These are phyloP conservation scores for Temnothorax nylanderi DNA, from an alignment of 1,140 invertebrate species.

Conservation along the genomic window DNA sequence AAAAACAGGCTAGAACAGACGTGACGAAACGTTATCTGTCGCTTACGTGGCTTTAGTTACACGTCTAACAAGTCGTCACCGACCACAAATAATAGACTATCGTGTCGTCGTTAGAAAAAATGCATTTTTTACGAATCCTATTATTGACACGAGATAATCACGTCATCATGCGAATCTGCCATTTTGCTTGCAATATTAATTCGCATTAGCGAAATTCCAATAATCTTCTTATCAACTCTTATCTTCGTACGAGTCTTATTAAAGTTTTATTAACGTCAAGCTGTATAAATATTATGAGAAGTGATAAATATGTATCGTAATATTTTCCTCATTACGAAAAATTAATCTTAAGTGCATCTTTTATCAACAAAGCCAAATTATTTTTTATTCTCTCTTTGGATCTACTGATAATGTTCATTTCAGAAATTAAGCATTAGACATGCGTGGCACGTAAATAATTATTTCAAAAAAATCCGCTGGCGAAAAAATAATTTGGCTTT, in stretches of 20 bases:
- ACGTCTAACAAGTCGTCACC: neutral
- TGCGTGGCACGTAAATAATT: neutral
- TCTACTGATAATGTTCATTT: neutral
- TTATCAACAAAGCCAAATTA: neutral
- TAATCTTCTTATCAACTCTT: neutral
- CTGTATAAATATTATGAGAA: neutral
- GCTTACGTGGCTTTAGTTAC: neutral
- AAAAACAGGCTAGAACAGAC: neutral
- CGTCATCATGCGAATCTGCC: neutral
- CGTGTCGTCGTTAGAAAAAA: neutral
- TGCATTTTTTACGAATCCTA: neutral
- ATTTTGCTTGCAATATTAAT: neutral
- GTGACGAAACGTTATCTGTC: neutral
- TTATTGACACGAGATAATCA: neutral
- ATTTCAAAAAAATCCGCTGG: neutral
- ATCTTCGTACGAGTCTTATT: neutral
- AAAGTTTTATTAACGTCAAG: neutral
- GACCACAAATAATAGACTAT: conserved; percentile 1
- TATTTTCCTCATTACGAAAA: neutral
- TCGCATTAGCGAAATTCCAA: neutral
- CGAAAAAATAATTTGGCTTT: neutral
- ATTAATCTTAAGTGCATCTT: neutral
- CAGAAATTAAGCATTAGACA: neutral
- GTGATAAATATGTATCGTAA: neutral
- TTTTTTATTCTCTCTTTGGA: neutral